These are phyloP conservation scores for Elachura formosa DNA, from an alignment of 2,113 vertebrate genomes.

Conservation along the genomic window DNA sequence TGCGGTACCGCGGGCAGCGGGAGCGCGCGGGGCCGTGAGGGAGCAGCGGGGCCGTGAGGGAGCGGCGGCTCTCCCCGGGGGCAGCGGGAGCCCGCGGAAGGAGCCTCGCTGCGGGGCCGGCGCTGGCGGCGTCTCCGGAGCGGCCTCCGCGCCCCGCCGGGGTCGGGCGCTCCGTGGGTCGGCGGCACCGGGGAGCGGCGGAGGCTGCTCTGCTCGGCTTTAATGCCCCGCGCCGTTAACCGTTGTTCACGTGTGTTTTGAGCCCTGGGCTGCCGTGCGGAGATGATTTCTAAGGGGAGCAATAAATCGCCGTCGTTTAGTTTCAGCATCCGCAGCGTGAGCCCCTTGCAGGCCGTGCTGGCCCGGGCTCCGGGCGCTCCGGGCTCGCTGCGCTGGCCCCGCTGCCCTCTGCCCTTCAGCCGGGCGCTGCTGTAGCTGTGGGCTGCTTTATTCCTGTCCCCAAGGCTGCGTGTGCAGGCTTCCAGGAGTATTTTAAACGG, in stretches of 20 bases:
- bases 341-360: not conserved
- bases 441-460: not conserved
- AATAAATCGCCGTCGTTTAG: fast-evolving
- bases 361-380: fast-evolving
- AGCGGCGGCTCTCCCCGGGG: too few relatives aligned
- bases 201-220: not conserved
- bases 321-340: fast-evolving
- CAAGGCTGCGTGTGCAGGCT: not conserved
- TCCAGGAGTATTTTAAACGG: not conserved
- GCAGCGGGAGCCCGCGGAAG: too few relatives aligned
- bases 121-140: not conserved
- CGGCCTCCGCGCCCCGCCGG: not conserved
- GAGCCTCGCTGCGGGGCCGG: too few relatives aligned
- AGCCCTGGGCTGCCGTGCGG: not conserved
- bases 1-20: too few relatives aligned
- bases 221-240: not conserved
- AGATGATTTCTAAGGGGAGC: too few relatives aligned
- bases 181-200: not conserved
- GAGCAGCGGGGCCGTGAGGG: too few relatives aligned
- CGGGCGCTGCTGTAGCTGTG: fast-evolving
- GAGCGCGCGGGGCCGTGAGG: too few relatives aligned
- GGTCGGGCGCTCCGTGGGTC: not conserved
- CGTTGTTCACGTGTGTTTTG: not conserved
- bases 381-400: too few relatives aligned
- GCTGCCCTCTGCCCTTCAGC: too few relatives aligned